Conservation (phyloP, 1,140 invertebrate genomes). For the Brachionus angularis region DNA sequence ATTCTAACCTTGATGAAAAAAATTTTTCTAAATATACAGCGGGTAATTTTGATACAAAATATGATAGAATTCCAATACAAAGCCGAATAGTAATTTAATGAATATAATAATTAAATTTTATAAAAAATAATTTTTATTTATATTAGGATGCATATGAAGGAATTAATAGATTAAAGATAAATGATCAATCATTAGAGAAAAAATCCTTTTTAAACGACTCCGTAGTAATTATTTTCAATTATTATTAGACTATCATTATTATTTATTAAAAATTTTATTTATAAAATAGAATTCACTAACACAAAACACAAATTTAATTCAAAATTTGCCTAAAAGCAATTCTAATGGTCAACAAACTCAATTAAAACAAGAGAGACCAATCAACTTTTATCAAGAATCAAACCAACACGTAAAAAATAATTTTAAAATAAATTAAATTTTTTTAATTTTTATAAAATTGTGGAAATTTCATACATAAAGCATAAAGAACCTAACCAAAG, state of each 20-base stretch:
- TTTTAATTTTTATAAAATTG: too few species aligned
- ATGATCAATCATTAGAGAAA: neutral
- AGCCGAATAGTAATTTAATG: neutral
- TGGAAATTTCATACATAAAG: neutral
- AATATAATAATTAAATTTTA: neutral
- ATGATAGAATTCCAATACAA: neutral
- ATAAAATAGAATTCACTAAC: too few species aligned
- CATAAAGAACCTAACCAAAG: too few species aligned
- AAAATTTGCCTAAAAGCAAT: neutral
- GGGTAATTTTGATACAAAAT: neutral
- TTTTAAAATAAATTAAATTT: too few species aligned
- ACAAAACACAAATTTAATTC: neutral
- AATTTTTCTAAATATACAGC: neutral
- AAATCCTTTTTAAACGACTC: constrained; percentile 9
- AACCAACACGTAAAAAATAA: neutral
- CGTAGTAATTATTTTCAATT: neutral
- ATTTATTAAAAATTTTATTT: too few species aligned
- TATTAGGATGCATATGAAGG: neutral
- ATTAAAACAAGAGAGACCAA: neutral
- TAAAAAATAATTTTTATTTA: neutral
- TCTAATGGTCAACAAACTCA: neutral
- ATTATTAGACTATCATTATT: too few species aligned
- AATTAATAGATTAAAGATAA: neutral
- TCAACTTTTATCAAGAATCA: neutral
- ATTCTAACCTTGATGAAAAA: neutral